phyloP scores from a whole-genome alignment of 2,888 invertebrate genomes.

The Ophioninae sp. region DNA sequence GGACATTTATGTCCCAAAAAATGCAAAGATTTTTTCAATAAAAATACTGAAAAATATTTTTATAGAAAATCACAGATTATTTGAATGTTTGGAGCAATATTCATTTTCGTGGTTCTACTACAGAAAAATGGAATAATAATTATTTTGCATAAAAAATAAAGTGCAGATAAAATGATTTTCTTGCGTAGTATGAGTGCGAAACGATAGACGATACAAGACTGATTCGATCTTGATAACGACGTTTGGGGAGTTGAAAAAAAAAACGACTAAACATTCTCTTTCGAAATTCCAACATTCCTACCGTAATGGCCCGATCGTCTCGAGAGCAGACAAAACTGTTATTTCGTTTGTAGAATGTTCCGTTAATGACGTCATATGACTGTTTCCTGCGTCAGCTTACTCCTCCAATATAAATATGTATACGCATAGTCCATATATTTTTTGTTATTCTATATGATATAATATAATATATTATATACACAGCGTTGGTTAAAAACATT shows the following conservation, averaged over 20 bases:
- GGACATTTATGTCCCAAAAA: too few relatives aligned
- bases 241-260: neutral
- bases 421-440: too few relatives aligned
- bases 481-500: too few relatives aligned
- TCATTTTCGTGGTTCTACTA: too few relatives aligned
- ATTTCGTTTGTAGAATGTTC: neutral
- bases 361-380: slow-evolving; percentile 7
- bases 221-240: neutral
- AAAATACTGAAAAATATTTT: too few relatives aligned
- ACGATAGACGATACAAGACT: neutral
- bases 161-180: neutral
- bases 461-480: too few relatives aligned
- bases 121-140: neutral
- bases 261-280: neutral
- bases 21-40: too few relatives aligned
- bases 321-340: neutral
- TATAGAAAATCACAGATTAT: too few relatives aligned
- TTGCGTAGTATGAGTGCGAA: neutral
- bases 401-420: neutral
- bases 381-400: neutral
- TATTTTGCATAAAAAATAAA: neutral
- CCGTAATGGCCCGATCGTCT: neutral
- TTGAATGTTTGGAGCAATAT: too few relatives aligned
- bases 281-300: neutral
- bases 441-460: too few relatives aligned